phyloP scores from a whole-genome alignment of 2,797 vertebrate species.

The Lacerta bilineata region DNA sequence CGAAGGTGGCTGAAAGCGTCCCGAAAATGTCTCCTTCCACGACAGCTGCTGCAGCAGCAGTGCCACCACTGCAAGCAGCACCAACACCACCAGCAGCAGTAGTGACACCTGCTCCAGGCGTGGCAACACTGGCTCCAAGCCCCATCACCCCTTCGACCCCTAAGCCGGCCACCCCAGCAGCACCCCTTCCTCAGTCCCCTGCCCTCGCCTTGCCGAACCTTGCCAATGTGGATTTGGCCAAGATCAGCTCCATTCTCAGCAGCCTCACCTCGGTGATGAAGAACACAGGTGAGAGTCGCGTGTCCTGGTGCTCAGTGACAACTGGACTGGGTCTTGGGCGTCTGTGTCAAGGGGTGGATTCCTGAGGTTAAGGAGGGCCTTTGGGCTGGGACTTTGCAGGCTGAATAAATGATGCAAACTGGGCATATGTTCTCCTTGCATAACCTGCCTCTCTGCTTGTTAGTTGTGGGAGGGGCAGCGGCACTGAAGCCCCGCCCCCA shows the following conservation, averaged over 20 bases:
- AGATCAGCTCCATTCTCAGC: slow-evolving; percentile 98
- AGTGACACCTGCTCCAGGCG: background rate
- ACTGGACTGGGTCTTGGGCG: background rate
- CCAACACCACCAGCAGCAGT: background rate
- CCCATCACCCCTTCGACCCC: slow-evolving; percentile 65
- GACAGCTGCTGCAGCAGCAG: rapidly evolving
- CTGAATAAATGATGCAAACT: background rate
- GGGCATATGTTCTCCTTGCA: background rate
- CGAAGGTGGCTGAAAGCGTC: slow-evolving; percentile 64
- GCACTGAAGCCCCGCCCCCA: background rate
- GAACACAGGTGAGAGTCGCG: slow-evolving; percentile 87
- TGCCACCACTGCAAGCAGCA: background rate
- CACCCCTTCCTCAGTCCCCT: slow-evolving; percentile 60
- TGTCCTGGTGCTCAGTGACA: background rate
- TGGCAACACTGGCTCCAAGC: background rate
- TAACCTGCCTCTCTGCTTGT: background rate
- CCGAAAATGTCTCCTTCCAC: slow-evolving; percentile 62
- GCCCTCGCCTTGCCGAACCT: slow-evolving; percentile 86
- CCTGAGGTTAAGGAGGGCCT: background rate
- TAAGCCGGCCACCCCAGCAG: slow-evolving; percentile 59
- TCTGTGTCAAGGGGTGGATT: no score
- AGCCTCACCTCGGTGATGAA: slow-evolving; percentile 97
- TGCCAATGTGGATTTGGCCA: slow-evolving; percentile 97
- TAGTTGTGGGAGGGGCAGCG: no score
- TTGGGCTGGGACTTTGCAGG: no score